A percentile compares a stretch with the other conserved stretches of the same genome.
Conservation (phyloP, 2,113 vertebrate genomes). For the Orthonyx spaldingii region DNA sequence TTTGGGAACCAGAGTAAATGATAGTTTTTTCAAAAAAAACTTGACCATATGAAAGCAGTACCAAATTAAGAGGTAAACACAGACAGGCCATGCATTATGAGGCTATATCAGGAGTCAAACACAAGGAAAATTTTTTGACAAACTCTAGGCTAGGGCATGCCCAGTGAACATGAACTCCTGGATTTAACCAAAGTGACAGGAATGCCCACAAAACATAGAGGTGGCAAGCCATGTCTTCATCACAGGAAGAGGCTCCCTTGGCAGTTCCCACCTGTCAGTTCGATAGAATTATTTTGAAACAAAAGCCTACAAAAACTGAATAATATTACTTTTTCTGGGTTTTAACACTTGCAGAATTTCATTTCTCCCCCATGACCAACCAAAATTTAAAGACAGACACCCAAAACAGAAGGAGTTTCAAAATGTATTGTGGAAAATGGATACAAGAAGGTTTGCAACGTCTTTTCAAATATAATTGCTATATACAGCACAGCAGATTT, state of each 20-base stretch:
- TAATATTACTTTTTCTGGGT: not conserved
- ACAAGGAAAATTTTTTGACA: not conserved
- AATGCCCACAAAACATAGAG: not conserved
- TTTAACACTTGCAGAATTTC: not conserved
- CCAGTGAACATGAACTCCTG: not conserved
- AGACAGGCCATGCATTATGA: rapidly evolving
- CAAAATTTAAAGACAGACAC: not conserved
- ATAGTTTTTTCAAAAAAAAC: not conserved
- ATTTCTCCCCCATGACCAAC: rapidly evolving
- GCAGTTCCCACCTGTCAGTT: not conserved
- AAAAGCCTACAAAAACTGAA: not conserved
- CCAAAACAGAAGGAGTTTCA: not conserved
- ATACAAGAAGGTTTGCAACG: not conserved
- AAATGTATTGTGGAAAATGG: not conserved
- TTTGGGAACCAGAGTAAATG: not conserved
- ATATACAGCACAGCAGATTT: not conserved
- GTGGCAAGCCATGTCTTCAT: rapidly evolving
- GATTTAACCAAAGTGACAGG: not conserved
- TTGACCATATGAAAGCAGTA: not conserved
- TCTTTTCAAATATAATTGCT: not conserved
- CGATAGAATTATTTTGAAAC: not conserved
- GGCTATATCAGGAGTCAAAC: not conserved
- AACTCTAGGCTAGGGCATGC: not conserved
- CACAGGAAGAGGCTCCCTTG: not conserved
- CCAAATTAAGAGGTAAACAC: not conserved